Evolutionary conservation across 2,888 invertebrate genomes (phyloP), one percentile per base, ranked within the genome.

Genomic region (Masnerella sp.): DNA sequence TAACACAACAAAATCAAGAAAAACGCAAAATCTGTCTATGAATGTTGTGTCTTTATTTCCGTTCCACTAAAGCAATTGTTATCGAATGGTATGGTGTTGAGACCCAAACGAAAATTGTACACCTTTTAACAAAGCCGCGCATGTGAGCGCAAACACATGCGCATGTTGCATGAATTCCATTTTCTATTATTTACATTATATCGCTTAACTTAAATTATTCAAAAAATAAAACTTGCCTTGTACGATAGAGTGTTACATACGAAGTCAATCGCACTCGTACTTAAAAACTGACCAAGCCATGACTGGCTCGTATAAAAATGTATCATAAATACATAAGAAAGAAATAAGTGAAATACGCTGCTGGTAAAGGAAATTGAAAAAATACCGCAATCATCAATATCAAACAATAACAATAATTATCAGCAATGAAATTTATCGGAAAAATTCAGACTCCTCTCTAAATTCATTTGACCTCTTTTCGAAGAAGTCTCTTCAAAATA

Each of bases 181-280:
- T 62, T 34, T 47, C 69, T 70, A 62, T 62, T 70, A 70, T 70
- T 62, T 70, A 70, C 70, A 70, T n/a, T 42, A 62, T 54, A 56
- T 69, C 36, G 25, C 69, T 70, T 70, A 70, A 49, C 47, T 56
- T 70, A 70, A 58, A 70, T 70, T 56, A 67, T 54, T 70, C 49
- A 51, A 67, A 69, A 70, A 70, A 74, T 73, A 74, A 74, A 74
- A 64, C 64, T 54, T 51, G 69, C 22, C 40, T 59, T 38, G n/a
- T 28, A 28, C 38, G 52, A 58, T 42, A 51, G 49, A 43, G 25
- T 64, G 9, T 67, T 42, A 67, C 42, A 54, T 56, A 43, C 52
- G 49, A 65, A 61, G 49, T 49, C 18, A 15, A 49, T 62, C 62
- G 38, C 61, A 56, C 32, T 54, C 43, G 45, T 42, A 38, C 58